These are phyloP conservation scores for Hecatera dysodea DNA, from an alignment of 2,888 invertebrate species.

Conservation along the genomic window DNA sequence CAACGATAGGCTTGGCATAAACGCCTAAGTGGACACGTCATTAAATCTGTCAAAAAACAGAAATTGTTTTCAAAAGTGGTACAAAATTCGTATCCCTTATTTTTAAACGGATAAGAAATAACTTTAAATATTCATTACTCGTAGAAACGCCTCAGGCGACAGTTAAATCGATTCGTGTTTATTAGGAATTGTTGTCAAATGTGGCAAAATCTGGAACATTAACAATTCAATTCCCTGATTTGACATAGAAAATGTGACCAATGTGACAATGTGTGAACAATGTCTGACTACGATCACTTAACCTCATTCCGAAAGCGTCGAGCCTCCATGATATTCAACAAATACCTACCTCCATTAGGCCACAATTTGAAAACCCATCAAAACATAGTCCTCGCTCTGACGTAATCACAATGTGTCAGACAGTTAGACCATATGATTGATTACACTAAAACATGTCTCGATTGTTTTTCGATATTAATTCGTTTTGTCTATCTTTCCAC, in stretches of 20 bases:
- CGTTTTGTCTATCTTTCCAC: slow-evolving; percentile 44
- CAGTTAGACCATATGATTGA: slow-evolving; percentile 59
- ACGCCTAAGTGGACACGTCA: too few relatives aligned
- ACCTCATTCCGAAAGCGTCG: background rate
- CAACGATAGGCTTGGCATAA: too few relatives aligned
- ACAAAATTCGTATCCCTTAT: too few relatives aligned
- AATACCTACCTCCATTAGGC: slow-evolving; percentile 22
- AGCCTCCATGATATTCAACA: slow-evolving; percentile 2
- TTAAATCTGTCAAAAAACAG: too few relatives aligned
- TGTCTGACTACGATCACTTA: background rate
- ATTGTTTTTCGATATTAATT: slow-evolving; percentile 56
- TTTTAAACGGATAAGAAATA: too few relatives aligned
- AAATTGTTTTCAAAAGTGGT: too few relatives aligned
- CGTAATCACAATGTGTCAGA: slow-evolving; percentile 42
- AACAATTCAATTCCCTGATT: background rate
- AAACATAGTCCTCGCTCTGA: slow-evolving; percentile 55
- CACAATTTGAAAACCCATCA: slow-evolving; percentile 52
- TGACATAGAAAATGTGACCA: background rate
- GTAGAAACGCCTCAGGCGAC: too few relatives aligned
- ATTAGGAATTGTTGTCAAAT: background rate
- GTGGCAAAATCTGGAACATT: background rate
- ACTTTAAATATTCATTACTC: too few relatives aligned
- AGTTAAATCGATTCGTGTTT: too few relatives aligned
- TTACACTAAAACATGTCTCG: slow-evolving; percentile 54
- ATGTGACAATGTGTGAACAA: too few relatives aligned